Evolutionary conservation across 92 coral and sea anemone species (phyloP), one percentile per base, ranked within the genome.

Genomic region (Epizoanthus scotinus): DNA sequence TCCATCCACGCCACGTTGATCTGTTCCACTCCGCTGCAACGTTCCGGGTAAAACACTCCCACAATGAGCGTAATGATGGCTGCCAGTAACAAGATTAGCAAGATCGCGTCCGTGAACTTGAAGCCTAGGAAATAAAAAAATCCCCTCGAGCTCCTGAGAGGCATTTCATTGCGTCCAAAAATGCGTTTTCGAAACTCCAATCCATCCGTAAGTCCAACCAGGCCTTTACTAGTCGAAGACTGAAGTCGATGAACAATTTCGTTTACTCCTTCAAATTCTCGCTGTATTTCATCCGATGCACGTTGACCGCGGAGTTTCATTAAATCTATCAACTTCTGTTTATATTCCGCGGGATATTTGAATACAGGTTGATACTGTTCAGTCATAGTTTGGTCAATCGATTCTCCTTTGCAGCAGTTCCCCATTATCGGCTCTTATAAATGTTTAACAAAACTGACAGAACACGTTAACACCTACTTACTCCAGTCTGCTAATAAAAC

Each of bases 1-100:
- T 96, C 99, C 73, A 93, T 90, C 99, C 97, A 93, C 12, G 98
- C 99, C 5, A 91, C 87, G 78, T 73, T 91, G 17, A 89, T 59
- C 34, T 87, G 90, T 15, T 77, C 84, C 17, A 47, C 70, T 4
- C 86, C 92, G 44, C 85, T 82, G 75, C 97, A 92, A 62, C 53
- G 57, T 70, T 92, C 97, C 24, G 97, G 97, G 67, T 61, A 90
- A 20, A 85, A 68, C 52, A 87, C 86, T 0, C 97, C 97, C 65
- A 92, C 82, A 44, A 87, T 85, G 2, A 86, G 77, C 19, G 97
- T 86, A 19, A 90, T 56, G 36, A 92, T 29, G 10, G 92, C 94
- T n/a, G 84, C 85, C 3, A 86, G 28, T 31, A 91, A 63, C 67
- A 92, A 73, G n/a, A 92, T 82, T 25, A 90, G 54, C 57, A 92